phyloP scores from a whole-genome alignment of 1,140 invertebrate species.

The Anthonomus grandis region DNA sequence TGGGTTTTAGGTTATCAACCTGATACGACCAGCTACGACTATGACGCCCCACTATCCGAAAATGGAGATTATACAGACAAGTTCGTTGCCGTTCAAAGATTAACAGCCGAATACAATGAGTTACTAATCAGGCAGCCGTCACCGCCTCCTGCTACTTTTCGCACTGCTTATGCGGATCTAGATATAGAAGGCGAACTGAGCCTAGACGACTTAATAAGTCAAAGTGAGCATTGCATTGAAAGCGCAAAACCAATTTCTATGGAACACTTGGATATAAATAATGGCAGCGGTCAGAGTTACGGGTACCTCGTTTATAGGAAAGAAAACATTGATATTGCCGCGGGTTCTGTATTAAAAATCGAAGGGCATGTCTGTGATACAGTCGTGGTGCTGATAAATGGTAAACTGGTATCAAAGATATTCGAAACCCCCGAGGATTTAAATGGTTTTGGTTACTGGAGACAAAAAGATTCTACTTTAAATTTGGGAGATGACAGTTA shows the following conservation, averaged over 20 bases:
- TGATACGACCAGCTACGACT: slow-evolving; percentile 55
- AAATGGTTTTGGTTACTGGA: slow-evolving; percentile 52
- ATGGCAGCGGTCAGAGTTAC: slow-evolving; percentile 56
- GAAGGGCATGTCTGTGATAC: slow-evolving; percentile 54
- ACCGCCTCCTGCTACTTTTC: slow-evolving; percentile 38
- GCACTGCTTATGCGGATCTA: slow-evolving; percentile 43
- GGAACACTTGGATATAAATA: slow-evolving; percentile 57
- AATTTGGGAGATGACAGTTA: slow-evolving; percentile 25
- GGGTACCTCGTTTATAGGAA: slow-evolving; percentile 57
- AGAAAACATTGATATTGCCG: slow-evolving; percentile 34
- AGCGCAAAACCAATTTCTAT: slow-evolving; percentile 48
- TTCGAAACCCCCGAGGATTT: slow-evolving; percentile 42
- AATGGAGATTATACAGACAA: slow-evolving; percentile 52
- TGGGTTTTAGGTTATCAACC: slow-evolving; percentile 46
- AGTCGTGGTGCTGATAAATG: slow-evolving; percentile 53
- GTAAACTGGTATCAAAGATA: slow-evolving; percentile 45
- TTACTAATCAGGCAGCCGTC: slow-evolving; percentile 47
- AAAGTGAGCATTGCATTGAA: slow-evolving; percentile 57
- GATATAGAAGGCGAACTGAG: slow-evolving; percentile 28
- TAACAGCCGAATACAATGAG: slow-evolving; percentile 46
- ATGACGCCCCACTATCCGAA: slow-evolving; percentile 55
- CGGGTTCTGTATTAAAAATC: slow-evolving; percentile 46
- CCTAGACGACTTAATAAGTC: slow-evolving; percentile 44
- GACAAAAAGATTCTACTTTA: slow-evolving; percentile 42
- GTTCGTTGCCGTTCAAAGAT: slow-evolving; percentile 45